phyloP scores from a whole-genome alignment of 1,140 invertebrate genomes.

The Lepidotrigona ventralis region DNA sequence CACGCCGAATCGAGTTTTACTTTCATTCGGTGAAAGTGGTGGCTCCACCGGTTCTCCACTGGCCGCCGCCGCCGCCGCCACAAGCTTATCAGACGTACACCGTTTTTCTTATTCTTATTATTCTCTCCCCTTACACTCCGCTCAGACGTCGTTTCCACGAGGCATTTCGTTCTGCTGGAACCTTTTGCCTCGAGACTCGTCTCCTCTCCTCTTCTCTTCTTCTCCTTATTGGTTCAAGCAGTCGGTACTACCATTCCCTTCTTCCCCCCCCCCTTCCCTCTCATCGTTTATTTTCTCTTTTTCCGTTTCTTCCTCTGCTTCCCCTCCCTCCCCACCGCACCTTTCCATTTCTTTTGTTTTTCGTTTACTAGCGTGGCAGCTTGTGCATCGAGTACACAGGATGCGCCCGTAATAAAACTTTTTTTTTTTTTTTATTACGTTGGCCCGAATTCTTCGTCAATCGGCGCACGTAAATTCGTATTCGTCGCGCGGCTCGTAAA shows the following conservation, averaged over 20 bases:
- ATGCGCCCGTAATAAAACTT: not conserved
- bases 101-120: constrained; percentile 55
- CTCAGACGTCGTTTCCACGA: constrained; percentile 24
- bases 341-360: not conserved
- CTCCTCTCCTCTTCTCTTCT: constrained; percentile 15
- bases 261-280: not conserved
- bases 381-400: constrained; percentile 2
- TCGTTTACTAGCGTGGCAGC: not conserved
- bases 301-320: not conserved
- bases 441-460: not conserved
- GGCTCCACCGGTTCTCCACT: constrained; percentile 24
- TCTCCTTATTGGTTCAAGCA: constrained; percentile 22
- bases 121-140: constrained; percentile 8
- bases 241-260: not conserved
- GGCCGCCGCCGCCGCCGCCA: not conserved
- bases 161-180: constrained; percentile 32
- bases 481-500: not conserved
- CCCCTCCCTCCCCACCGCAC: not conserved
- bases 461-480: not conserved
- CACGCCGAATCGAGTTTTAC: constrained; percentile 64
- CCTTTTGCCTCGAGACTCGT: constrained; percentile 19
- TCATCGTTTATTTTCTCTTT: not conserved
- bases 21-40: constrained; percentile 67
- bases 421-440: not conserved
- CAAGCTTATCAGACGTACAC: constrained; percentile 52